Conservation (phyloP, 2,797 vertebrate genomes). For the Carcharodon carcharias region DNA sequence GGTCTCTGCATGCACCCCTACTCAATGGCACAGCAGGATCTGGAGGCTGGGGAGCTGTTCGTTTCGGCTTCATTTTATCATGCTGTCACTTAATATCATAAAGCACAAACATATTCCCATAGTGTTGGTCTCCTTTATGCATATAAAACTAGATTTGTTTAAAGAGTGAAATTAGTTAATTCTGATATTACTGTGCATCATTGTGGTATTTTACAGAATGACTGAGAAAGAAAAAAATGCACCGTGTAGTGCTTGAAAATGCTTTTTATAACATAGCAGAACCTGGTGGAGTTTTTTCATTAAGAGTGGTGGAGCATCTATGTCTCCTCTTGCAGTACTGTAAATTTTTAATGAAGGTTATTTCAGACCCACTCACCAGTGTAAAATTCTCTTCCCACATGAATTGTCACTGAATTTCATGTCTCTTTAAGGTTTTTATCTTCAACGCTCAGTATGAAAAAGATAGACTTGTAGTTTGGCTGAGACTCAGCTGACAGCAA, state of each 20-base stretch:
- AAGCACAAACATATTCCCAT: neutral
- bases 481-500: neutral
- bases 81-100: neutral
- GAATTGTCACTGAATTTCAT: neutral
- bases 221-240: neutral
- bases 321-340: too few relatives aligned
- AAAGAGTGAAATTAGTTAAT: neutral
- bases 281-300: neutral
- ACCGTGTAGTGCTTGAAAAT: too few relatives aligned
- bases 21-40: neutral
- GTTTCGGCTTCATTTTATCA: neutral
- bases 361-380: neutral
- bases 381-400: slow-evolving; percentile 8
- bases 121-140: neutral
- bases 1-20: neutral
- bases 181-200: neutral
- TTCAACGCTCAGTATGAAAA: neutral
- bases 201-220: neutral
- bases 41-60: neutral
- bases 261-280: neutral
- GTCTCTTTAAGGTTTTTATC: neutral
- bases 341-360: slow-evolving; percentile 21
- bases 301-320: neutral
- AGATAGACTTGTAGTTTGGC: neutral
- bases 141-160: neutral